Evolutionary conservation across 2,113 vertebrate species (phyloP), one percentile per base, ranked within the genome.

Genomic region (Engraulis encrasicolus): DNA sequence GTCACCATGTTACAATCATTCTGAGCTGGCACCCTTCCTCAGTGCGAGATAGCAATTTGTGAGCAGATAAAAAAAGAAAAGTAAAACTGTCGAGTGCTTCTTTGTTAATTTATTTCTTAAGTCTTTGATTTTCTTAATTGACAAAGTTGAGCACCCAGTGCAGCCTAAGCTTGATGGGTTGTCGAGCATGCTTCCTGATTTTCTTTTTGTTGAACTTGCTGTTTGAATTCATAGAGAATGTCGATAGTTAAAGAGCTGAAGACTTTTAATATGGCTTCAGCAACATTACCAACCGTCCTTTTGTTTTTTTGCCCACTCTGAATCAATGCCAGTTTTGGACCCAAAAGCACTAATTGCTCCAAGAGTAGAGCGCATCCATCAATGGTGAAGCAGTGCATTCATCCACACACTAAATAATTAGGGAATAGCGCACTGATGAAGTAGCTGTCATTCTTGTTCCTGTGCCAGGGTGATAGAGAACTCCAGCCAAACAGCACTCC

Each of bases 391-490:
- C 27, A 74, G 66, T 74, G 66, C 66, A 34, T 74, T 36, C 66
- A 74, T 74, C 66, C 66, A 74, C 66, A 74, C 66, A 71, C 27
- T 74, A 14, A 74, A 34, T 74, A 74, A 27, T 74, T 27, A 66
- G n/a, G 31, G 27, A 74, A 36, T 74, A 27, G 34, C 11, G 17
- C 12, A 14, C n/a, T 31, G 66, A 74, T 74, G 66, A 74, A 4
- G 66, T 34, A 74, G 27, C 27, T 31, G 12, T 31, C 27, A 34
- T 74, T 74, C 66, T 74, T 34, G 66, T 31, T 27, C 31, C 31
- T 74, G 27, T 27, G 27, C 66, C 66, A 36, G n/a, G n/a, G n/a
- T 27, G 66, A 4, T 14, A 74, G 34, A 23, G 34, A 36, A 34
- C 0, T 31, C 66, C 17, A 74, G 66, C 66, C 27, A 74, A 34